Evolutionary conservation across 1,140 invertebrate species (phyloP).

Genomic region (Dermatophagoides farinae): DNA sequence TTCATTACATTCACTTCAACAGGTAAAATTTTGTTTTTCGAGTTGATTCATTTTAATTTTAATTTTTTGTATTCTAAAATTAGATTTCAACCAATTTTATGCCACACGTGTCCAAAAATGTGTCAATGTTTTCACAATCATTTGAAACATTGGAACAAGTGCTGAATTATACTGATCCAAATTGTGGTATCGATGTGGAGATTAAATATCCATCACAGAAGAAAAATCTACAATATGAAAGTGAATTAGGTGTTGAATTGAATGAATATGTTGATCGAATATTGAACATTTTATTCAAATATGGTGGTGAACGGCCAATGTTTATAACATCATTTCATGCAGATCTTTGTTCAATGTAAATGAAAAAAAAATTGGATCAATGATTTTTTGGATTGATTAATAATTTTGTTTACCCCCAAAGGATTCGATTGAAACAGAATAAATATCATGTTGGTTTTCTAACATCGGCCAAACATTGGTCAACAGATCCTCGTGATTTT

Average conservation of each 20-base stretch:
- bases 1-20: not conserved
- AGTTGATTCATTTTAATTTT: not conserved
- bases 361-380: not conserved
- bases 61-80: not conserved
- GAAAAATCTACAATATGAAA: constrained; percentile 37
- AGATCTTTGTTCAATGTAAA: constrained; percentile 66
- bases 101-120: constrained; percentile 21
- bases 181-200: constrained; percentile 11
- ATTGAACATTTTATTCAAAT: constrained; percentile 47
- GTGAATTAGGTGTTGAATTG: constrained; percentile 67
- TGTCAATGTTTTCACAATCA: constrained; percentile 17
- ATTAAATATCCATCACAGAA: constrained; percentile 15
- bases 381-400: not conserved
- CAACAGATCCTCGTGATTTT: not conserved
- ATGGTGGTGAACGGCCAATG: constrained; percentile 53
- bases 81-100: not conserved
- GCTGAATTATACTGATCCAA: constrained; percentile 6
- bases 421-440: constrained; percentile 12
- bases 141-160: constrained; percentile 9
- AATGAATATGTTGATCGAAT: constrained; percentile 76
- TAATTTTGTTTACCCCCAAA: not conserved
- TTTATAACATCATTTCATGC: constrained; percentile 88
- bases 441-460: not conserved
- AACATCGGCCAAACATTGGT: not conserved
- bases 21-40: not conserved